Evolutionary conservation across 2,797 vertebrate species (phyloP), one percentile per base, ranked within the genome.

Genomic region (Coccyzus lansbergi): DNA sequence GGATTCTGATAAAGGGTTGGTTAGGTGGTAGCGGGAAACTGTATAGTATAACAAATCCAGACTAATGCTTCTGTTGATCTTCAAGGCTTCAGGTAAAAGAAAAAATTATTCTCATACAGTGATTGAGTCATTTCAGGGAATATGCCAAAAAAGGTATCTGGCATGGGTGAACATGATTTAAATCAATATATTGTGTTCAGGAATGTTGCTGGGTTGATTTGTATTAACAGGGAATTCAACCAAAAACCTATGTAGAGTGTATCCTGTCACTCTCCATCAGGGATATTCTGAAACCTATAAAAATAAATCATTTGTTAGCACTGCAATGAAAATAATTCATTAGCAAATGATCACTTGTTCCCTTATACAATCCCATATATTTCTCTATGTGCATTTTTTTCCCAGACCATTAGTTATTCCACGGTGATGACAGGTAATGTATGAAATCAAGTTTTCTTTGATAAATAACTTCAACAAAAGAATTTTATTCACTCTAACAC

Each of bases 1-100:
- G 21, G 46, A 10, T 48, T 48, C 46, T 48, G 51, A 11, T 16
- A 8, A 36, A 46, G 25, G 1, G 5, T 52, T 46, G 1, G 5
- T 52, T 46, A 40, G 70, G 6, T 7, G 55, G 29, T 2, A 1
- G 31, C 31, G 44, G 80, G 51, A 55, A 76, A 20, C 12, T 1
- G 0, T 10, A 0, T 49, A 29, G 34, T 65, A 0, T 18, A 21
- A 51, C 9, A 25, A 44, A 63, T 12, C 9, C 9, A 40, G 49
- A 18, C 44, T 15, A 49, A 19, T 5, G 0, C 16, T 56, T 69
- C 13, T 60, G 12, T 38, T 64, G 18, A 28, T 25, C 55, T 22
- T 56, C 36, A 60, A 38, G 60, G 31, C 38, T 76, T 29, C n/a
- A 15, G 0, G 8, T 28, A 20, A 4, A n/a, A 34, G 24, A 49